Evolutionary conservation across 2,797 vertebrate genomes (phyloP), one percentile per base, ranked within the genome.

Genomic region (Gymnocypris eckloni): DNA sequence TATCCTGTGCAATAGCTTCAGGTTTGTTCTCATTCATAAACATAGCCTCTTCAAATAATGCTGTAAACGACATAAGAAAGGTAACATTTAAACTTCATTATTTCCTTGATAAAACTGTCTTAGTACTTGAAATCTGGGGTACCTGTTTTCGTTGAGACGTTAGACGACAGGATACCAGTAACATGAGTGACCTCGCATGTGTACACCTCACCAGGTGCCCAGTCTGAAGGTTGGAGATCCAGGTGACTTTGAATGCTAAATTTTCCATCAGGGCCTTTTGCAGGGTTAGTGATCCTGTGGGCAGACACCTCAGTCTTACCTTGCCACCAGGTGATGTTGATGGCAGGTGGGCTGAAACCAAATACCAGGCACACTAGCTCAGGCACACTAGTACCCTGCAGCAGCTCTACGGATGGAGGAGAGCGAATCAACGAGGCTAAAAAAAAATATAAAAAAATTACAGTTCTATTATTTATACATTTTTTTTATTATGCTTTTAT

Each of bases 321-420:
- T 4, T 85, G 87, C 64, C 93, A 82, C 95, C 95, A 95, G 48
- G 90, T 93, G 88, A 96, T 90, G 73, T 90, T 89, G 79, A 95
- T 93, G 76, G 88, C 41, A n/a, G 87, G 86, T 0, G 94, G 95
- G 56, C 92, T 96, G 90, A 94, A 95, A 82, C 89, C 92, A 56
- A 73, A 92, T 18, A 88, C 94, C 87, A 95, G 88, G 77, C 95
- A 95, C 82, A 95, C 90, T 2, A 95, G 91, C 88, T 92, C 89
- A 54, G 16, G 52, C 16, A 20, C 52, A 72, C 82, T 79, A 1
- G 88, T 76, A 52, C 87, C 90, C 77, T 90, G 87, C 16, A 95
- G 89, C 85, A 96, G 89, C 43, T 81, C 61, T 71, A 87, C 92
- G 25, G 90, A 79, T 2, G 94, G 94, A 59, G 77, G 1, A 4